Percentiles rank a stretch among this genome's conserved stretches.
phyloP scores from a whole-genome alignment of 2,797 vertebrate genomes.

The Lithobates pipiens region DNA sequence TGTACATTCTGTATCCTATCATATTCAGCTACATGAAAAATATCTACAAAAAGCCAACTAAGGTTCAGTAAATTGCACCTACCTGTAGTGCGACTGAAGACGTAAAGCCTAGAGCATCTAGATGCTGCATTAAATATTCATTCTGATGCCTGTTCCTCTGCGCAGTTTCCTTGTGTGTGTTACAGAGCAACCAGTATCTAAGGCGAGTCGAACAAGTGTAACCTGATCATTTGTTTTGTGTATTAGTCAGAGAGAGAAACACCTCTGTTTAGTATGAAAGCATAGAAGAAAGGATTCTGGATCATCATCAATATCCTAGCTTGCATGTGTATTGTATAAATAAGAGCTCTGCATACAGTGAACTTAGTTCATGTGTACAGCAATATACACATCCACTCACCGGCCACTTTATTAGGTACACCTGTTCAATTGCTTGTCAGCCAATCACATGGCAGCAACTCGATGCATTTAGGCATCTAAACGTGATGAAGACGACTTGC shows the following conservation, averaged over 20 bases:
- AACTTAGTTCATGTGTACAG: background rate
- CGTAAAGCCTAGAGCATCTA: slow-evolving; percentile 50
- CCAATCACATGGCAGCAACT: too few relatives aligned
- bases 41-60: background rate
- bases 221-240: slow-evolving; percentile 70
- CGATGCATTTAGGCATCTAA: too few relatives aligned
- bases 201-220: slow-evolving; percentile 72
- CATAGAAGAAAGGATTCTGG: background rate
- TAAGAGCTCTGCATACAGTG: background rate
- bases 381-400: background rate
- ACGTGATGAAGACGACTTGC: too few relatives aligned
- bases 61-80: slow-evolving; percentile 56
- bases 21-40: background rate
- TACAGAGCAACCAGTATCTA: slow-evolving; percentile 70
- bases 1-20: background rate
- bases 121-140: slow-evolving; percentile 62
- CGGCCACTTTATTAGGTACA: too few relatives aligned
- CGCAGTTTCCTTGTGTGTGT: slow-evolving; percentile 53
- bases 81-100: slow-evolving; percentile 65
- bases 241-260: slow-evolving; percentile 63
- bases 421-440: too few relatives aligned
- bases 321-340: slow-evolving; percentile 41
- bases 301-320: background rate
- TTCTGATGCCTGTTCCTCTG: slow-evolving; percentile 56
- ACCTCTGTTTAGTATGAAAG: slow-evolving; percentile 32